Conservation (phyloP, 2,113 vertebrate genomes). For the Rissa tridactyla region DNA sequence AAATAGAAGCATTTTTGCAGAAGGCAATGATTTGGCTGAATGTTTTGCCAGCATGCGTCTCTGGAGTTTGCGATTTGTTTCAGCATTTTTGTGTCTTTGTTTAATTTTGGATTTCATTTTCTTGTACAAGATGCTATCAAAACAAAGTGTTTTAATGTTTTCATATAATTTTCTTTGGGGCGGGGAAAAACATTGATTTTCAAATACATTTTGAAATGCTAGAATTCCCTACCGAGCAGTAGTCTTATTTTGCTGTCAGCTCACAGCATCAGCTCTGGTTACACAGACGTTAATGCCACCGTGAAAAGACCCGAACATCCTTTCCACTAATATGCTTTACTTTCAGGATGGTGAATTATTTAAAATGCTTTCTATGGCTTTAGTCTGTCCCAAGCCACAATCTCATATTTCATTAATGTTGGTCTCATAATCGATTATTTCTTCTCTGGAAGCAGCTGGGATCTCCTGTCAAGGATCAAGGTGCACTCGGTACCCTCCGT, state of each 20-base stretch:
- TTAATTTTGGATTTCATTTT: slow-evolving; percentile 1
- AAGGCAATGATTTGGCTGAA: slow-evolving; percentile 19
- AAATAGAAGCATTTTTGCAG: slow-evolving; percentile 32
- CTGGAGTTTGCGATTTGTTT: neutral
- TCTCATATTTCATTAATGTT: neutral
- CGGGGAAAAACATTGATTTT: neutral
- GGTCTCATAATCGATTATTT: neutral
- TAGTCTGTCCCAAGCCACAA: neutral
- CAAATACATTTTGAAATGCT: neutral
- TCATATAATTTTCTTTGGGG: neutral
- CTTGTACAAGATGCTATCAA: neutral
- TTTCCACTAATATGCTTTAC: neutral
- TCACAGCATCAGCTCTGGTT: neutral
- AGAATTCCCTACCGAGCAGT: neutral
- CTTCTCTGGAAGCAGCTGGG: neutral
- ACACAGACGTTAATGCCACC: neutral
- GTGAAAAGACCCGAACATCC: neutral
- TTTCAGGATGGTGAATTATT: slow-evolving; percentile 30
- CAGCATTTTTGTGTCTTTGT: slow-evolving; percentile 17
- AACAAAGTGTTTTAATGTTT: slow-evolving; percentile 19
- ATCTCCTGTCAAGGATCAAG: neutral
- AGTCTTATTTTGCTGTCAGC: neutral
- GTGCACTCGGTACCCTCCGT: neutral
- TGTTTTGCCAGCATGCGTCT: neutral
- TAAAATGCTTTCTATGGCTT: slow-evolving; percentile 1